These are phyloP conservation scores for Bucorvus abyssinicus DNA, from an alignment of 2,797 vertebrate genomes.

Conservation along the genomic window DNA sequence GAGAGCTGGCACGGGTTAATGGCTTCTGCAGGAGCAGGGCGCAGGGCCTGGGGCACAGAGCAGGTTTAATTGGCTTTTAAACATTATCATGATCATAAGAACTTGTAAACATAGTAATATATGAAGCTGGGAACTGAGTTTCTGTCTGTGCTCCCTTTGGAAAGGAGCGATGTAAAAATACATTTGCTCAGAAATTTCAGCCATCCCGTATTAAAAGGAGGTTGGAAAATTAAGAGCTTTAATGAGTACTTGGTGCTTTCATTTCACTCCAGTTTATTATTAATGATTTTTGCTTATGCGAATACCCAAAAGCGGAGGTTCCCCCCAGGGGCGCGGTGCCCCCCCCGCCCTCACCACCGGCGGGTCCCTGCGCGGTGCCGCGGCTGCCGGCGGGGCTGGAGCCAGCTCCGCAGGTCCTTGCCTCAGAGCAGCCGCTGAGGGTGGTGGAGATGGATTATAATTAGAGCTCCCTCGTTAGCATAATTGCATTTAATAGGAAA, in stretches of 20 bases:
- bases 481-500: background rate
- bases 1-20: background rate
- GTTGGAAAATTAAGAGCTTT: conserved; percentile 14
- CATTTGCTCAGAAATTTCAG: background rate
- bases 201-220: background rate
- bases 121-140: background rate
- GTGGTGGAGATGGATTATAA: background rate
- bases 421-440: background rate
- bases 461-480: conserved; percentile 31
- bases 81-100: background rate
- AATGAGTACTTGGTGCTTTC: background rate
- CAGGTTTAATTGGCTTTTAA: background rate
- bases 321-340: background rate
- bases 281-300: background rate
- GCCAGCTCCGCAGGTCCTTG: background rate
- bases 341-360: background rate
- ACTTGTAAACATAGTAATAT: background rate
- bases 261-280: background rate
- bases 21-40: background rate
- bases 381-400: background rate
- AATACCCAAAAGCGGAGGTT: background rate
- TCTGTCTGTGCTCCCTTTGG: background rate
- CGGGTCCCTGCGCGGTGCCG: background rate
- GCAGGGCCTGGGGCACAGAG: background rate
- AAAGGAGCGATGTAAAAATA: background rate